Percentiles rank a stretch among this genome's conserved stretches.
Conservation (phyloP, 2,797 vertebrate species). For the Paramormyrops hopkinsi region DNA sequence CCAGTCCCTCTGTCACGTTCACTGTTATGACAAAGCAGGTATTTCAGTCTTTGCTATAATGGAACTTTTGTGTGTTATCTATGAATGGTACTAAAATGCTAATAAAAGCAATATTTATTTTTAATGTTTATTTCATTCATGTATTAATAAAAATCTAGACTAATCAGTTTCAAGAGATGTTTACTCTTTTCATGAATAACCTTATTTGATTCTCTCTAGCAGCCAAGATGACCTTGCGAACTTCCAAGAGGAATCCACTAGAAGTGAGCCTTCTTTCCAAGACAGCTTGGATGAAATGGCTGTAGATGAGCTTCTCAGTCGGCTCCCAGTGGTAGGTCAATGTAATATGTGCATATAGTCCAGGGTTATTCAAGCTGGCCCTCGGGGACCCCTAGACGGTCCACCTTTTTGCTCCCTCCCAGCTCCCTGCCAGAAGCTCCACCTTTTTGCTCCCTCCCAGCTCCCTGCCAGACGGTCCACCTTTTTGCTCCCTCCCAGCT, state of each 20-base stretch:
- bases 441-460: background rate
- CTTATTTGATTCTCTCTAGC: background rate
- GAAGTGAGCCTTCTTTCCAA: slow-evolving; percentile 69
- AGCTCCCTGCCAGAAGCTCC: background rate
- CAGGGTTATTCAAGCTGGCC: background rate
- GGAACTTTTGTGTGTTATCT: background rate
- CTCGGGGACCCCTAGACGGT: background rate
- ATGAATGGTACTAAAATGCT: background rate
- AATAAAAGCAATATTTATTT: background rate
- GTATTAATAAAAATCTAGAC: background rate
- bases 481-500: no score
- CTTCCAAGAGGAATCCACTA: slow-evolving; percentile 65
- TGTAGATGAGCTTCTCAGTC: slow-evolving; percentile 67
- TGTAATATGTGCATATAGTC: background rate
- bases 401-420: background rate
- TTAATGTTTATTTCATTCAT: background rate
- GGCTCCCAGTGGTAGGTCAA: slow-evolving; percentile 70
- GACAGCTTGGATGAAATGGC: slow-evolving; percentile 74
- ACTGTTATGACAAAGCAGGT: background rate
- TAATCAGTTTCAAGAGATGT: background rate
- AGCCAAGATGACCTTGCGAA: slow-evolving; percentile 72
- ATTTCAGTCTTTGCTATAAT: background rate
- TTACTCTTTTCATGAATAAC: background rate
- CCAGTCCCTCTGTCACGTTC: background rate
- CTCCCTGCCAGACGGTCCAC: no score